phyloP scores from a whole-genome alignment of 2,797 vertebrate species.

The Heteromormyrus szaboi region DNA sequence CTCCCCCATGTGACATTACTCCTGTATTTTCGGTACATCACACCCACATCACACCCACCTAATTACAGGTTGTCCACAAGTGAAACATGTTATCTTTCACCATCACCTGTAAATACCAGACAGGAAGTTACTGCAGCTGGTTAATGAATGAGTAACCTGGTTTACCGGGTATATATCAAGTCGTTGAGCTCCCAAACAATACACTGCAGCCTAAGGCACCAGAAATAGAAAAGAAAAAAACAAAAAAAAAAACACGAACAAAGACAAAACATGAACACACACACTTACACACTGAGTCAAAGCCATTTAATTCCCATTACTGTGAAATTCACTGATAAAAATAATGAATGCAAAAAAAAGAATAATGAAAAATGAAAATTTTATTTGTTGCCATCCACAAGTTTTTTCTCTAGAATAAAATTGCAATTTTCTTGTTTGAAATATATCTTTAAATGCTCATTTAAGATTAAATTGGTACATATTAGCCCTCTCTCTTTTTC shows the following conservation, averaged over 20 bases:
- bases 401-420: background rate
- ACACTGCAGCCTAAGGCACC: background rate
- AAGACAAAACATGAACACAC: background rate
- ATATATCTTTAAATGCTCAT: background rate
- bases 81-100: background rate
- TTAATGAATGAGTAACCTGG: background rate
- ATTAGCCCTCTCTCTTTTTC: background rate
- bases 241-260: background rate
- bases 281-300: background rate
- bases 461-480: background rate
- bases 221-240: background rate
- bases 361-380: conserved; percentile 1
- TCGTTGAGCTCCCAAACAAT: background rate
- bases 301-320: background rate
- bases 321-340: conserved; percentile 3
- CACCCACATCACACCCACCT: background rate
- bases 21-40: background rate
- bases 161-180: background rate
- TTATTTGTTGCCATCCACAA: background rate
- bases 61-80: background rate
- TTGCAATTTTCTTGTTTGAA: background rate
- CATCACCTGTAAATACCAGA: background rate
- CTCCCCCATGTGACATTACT: background rate
- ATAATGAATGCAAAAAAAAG: conserved; percentile 2
- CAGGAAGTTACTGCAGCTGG: background rate